A percentile compares a stretch with the other conserved stretches of the same genome.
These are phyloP conservation scores for Gnathonemus longibarbis DNA, from an alignment of 2,113 vertebrate species.

Conservation along the genomic window DNA sequence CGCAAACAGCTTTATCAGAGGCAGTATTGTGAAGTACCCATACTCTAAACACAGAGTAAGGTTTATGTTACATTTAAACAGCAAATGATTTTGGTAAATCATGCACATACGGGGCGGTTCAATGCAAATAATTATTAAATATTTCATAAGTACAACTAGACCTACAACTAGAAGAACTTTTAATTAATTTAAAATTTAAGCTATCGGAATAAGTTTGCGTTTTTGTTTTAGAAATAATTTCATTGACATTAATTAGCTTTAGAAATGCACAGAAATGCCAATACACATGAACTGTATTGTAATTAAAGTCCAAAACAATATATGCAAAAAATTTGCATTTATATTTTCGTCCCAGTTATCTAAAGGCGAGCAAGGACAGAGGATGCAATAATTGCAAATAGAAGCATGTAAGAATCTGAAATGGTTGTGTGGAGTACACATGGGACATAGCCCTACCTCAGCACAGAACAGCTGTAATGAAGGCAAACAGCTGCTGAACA, in stretches of 20 bases:
- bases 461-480: not conserved
- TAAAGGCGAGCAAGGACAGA: not conserved
- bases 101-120: not conserved
- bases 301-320: not conserved
- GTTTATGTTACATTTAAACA: not conserved
- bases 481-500: not conserved
- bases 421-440: not conserved
- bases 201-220: not conserved
- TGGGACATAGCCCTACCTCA: not conserved
- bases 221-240: not conserved
- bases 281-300: not conserved
- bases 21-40: not conserved
- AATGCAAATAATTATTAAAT: no score
- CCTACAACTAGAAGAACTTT: not conserved
- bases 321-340: not conserved
- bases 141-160: not conserved
- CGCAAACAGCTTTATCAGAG: conserved; percentile 12
- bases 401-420: not conserved
- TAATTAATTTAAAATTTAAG: not conserved
- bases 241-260: not conserved
- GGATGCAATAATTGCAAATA: not conserved
- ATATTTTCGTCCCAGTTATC: not conserved
- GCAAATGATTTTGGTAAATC: not conserved
- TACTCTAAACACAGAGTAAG: not conserved
- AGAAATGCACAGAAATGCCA: not conserved